These are phyloP conservation scores for Hestina assimilis DNA, from an alignment of 1,140 invertebrate genomes.

Conservation along the genomic window DNA sequence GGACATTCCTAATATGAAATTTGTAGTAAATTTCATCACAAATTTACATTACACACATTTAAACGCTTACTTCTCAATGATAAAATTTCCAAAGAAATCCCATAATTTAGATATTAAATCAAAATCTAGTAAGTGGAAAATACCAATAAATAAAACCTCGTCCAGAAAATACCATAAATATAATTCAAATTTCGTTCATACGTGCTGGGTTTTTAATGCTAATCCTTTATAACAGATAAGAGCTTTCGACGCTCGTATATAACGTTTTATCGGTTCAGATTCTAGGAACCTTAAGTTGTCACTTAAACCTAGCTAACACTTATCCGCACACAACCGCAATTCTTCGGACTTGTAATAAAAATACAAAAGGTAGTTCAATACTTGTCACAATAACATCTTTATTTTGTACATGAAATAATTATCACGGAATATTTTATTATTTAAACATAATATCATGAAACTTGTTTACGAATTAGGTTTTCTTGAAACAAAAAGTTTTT, in stretches of 20 bases:
- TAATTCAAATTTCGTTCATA: conserved; percentile 22
- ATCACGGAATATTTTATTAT: too few species aligned
- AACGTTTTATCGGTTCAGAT: conserved; percentile 32
- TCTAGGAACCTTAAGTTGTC: conserved; percentile 21
- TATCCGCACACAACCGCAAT: background rate
- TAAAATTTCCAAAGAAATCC: background rate
- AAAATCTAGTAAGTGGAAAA: conserved; percentile 6
- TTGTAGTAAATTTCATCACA: too few species aligned
- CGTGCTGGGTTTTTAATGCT: conserved; percentile 40
- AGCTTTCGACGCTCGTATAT: conserved; percentile 39
- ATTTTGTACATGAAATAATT: too few species aligned
- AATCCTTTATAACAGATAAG: conserved; percentile 42
- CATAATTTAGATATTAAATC: conserved; percentile 4
- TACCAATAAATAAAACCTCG: conserved; percentile 22
- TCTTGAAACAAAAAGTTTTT: too few species aligned
- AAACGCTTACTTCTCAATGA: background rate
- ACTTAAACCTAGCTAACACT: background rate
- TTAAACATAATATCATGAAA: too few species aligned
- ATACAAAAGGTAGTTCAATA: too few species aligned
- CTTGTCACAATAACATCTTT: too few species aligned
- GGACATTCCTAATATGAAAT: too few species aligned
- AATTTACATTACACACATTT: too few species aligned
- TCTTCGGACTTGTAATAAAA: background rate
- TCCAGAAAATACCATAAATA: conserved; percentile 28
- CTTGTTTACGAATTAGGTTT: too few species aligned